Percentiles rank a stretch among this genome's conserved stretches.
Conservation (phyloP, 1,140 invertebrate species). For the Trissolcus basalis region DNA sequence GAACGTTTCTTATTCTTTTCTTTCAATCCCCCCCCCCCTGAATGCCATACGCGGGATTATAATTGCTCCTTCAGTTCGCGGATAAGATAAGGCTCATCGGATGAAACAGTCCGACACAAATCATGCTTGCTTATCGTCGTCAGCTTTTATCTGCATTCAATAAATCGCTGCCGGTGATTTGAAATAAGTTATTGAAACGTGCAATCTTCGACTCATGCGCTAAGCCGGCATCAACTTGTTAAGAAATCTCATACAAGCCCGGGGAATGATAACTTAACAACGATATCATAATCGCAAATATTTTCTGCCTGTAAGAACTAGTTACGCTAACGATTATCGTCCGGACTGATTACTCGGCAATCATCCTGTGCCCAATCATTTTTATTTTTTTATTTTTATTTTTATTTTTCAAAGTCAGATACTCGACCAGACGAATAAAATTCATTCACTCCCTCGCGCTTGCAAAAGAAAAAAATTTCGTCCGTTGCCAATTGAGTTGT, state of each 20-base stretch:
- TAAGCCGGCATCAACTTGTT: background rate
- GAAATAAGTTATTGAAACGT: conserved; percentile 4
- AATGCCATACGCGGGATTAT: background rate
- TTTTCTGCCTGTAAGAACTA: background rate
- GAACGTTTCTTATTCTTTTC: background rate
- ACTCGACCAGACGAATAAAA: no score
- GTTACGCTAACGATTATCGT: background rate
- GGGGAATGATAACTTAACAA: conserved; percentile 1
- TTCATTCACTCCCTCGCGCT: no score
- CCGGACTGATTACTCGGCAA: background rate
- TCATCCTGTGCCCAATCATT: background rate
- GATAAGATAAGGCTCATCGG: conserved; percentile 14
- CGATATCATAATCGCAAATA: conserved; percentile 2
- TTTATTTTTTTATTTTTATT: no score
- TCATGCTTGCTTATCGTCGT: conserved; percentile 12
- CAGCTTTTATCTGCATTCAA: conserved; percentile 4
- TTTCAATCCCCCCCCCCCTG: no score
- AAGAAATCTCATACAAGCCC: background rate
- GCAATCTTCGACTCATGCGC: conserved; percentile 3
- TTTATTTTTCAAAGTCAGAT: no score
- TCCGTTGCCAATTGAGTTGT: no score
- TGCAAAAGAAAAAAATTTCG: no score
- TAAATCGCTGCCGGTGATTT: conserved; percentile 10
- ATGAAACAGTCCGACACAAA: background rate
- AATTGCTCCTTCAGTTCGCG: conserved; percentile 5